Conservation (phyloP, 2,797 vertebrate genomes). For the Buceros bicornis region DNA sequence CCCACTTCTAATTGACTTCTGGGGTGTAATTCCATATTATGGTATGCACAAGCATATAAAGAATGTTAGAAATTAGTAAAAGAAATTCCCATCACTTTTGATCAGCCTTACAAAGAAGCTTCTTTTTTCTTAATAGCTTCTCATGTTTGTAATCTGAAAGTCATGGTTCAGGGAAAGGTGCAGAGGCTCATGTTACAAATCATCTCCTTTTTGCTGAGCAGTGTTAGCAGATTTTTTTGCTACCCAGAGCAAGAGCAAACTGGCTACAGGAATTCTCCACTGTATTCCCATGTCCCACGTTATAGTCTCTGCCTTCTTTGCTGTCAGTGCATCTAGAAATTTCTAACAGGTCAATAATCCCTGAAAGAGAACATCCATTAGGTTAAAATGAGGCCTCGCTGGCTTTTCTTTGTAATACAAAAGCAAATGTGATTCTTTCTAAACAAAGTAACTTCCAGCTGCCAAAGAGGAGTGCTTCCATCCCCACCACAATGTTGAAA, state of each 20-base stretch:
- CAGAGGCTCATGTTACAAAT: background rate
- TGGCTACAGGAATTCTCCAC: background rate
- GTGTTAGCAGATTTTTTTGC: background rate
- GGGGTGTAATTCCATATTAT: background rate
- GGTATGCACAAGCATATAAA: background rate
- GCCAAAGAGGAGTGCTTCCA: background rate
- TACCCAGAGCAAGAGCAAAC: background rate
- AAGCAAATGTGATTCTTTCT: background rate
- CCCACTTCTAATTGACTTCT: slow-evolving; percentile 24
- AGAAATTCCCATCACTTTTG: background rate
- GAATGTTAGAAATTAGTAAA: slow-evolving; percentile 23
- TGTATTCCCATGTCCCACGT: background rate
- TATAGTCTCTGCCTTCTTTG: background rate
- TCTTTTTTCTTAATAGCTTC: background rate
- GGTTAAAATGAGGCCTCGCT: background rate
- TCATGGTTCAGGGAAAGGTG: background rate
- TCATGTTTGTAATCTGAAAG: background rate
- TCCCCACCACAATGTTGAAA: background rate
- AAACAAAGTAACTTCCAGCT: background rate
- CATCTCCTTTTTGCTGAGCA: background rate
- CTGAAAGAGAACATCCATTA: background rate
- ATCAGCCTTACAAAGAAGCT: background rate
- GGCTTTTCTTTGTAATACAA: background rate
- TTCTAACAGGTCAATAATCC: background rate
- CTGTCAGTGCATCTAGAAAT: background rate